Conservation (phyloP, 2,797 vertebrate genomes). For the Parauchenoglanis ngamensis region DNA sequence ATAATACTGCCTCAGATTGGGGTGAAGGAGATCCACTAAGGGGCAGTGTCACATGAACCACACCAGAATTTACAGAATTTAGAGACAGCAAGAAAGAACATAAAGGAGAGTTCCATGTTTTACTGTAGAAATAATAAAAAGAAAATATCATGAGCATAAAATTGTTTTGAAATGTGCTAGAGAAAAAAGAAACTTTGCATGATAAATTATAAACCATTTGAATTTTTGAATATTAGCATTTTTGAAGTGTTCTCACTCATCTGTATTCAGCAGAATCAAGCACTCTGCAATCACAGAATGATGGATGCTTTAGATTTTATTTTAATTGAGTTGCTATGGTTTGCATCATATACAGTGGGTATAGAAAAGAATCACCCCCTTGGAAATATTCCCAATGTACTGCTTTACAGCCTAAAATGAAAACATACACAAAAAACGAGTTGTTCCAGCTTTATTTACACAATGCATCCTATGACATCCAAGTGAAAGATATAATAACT, state of each 20-base stretch:
- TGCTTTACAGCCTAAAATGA: too few species aligned
- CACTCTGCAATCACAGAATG: background rate
- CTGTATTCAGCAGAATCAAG: background rate
- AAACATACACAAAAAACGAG: too few species aligned
- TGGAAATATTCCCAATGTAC: too few species aligned
- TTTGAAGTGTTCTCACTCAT: background rate
- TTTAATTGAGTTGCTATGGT: background rate
- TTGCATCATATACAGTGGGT: too few species aligned
- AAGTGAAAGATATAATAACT: too few species aligned
- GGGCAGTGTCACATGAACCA: background rate
- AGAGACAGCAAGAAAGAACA: background rate
- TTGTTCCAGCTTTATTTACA: too few species aligned
- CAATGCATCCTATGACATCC: too few species aligned
- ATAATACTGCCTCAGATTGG: background rate
- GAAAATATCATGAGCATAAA: background rate
- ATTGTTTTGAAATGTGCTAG: background rate
- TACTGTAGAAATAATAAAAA: background rate
- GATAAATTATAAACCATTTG: background rate
- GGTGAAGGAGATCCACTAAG: background rate
- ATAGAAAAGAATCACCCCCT: too few species aligned
- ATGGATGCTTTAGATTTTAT: background rate
- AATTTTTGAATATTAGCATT: too few species aligned
- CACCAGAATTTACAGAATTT: background rate
- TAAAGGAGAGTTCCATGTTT: background rate
- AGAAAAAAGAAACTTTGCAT: background rate